Evolutionary conservation across 2,888 invertebrate genomes (phyloP).

Genomic region (Azorinus chamasolen): DNA sequence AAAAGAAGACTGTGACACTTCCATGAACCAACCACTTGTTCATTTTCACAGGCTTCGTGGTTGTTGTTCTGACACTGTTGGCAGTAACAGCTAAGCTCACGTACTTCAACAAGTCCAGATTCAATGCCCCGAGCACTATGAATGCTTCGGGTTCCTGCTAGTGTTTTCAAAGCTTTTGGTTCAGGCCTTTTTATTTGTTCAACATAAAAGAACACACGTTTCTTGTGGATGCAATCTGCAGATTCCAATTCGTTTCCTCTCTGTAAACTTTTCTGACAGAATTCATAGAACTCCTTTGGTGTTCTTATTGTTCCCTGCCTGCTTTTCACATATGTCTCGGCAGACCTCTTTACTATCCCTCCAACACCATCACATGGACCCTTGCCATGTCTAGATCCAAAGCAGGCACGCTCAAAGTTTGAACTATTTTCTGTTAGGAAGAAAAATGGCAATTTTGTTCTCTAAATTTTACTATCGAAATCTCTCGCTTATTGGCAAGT

Average conservation of each 20-base stretch:
- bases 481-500: too few relatives aligned
- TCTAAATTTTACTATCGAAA: too few relatives aligned
- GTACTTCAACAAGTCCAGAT: constrained; percentile 8
- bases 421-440: constrained; percentile 1
- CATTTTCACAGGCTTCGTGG: constrained; percentile 3
- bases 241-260: background rate
- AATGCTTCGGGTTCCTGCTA: constrained; percentile 8
- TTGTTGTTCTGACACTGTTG: background rate
- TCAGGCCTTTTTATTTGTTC: constrained; percentile 8
- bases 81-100: constrained; percentile 14
- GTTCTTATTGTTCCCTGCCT: constrained; percentile 27
- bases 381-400: constrained; percentile 35
- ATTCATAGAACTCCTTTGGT: constrained; percentile 12
- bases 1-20: too few relatives aligned
- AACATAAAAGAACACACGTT: constrained; percentile 15
- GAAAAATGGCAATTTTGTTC: constrained; percentile 20
- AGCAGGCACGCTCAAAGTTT: constrained; percentile 10
- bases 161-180: constrained; percentile 4
- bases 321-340: constrained; percentile 18
- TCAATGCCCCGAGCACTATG: constrained; percentile 11
- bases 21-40: constrained; percentile 9
- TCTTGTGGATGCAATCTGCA: constrained; percentile 16
- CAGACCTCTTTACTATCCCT: constrained; percentile 25
- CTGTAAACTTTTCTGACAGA: constrained; percentile 14
- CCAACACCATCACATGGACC: constrained; percentile 16